phyloP scores from a whole-genome alignment of 2,113 vertebrate species.

The Barnardius zonarius region DNA sequence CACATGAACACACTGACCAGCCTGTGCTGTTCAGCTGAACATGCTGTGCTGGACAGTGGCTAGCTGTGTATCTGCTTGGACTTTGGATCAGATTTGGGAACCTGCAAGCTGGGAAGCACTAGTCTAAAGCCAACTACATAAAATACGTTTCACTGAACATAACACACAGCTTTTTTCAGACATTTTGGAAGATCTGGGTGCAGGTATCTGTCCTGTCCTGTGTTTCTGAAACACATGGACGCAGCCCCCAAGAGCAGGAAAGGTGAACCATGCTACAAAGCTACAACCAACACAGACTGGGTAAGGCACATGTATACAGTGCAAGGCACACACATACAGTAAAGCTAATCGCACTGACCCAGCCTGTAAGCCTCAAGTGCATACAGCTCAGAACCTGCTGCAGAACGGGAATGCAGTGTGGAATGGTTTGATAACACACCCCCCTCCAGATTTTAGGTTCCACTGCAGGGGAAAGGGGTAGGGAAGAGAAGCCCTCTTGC shows the following conservation, averaged over 20 bases:
- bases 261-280: not conserved
- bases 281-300: fast-evolving
- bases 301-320: not conserved
- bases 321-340: fast-evolving
- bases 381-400: not conserved
- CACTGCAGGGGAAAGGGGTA: fast-evolving
- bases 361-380: not conserved
- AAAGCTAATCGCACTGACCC: not conserved
- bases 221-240: not conserved
- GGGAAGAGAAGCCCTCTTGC: not conserved
- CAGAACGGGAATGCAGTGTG: not conserved
- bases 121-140: not conserved
- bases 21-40: not conserved
- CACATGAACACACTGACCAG: fast-evolving
- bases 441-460: not conserved
- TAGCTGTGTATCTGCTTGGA: fast-evolving
- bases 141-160: not conserved
- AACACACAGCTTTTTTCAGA: not conserved
- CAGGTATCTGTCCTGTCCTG: not conserved
- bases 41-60: fast-evolving
- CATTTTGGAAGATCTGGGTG: not conserved
- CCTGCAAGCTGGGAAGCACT: not conserved
- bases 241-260: not conserved
- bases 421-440: not conserved
- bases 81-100: not conserved